Evolutionary conservation across 2,888 invertebrate species (phyloP), one percentile per base, ranked within the genome.

Genomic region (Philonicus albiceps): DNA sequence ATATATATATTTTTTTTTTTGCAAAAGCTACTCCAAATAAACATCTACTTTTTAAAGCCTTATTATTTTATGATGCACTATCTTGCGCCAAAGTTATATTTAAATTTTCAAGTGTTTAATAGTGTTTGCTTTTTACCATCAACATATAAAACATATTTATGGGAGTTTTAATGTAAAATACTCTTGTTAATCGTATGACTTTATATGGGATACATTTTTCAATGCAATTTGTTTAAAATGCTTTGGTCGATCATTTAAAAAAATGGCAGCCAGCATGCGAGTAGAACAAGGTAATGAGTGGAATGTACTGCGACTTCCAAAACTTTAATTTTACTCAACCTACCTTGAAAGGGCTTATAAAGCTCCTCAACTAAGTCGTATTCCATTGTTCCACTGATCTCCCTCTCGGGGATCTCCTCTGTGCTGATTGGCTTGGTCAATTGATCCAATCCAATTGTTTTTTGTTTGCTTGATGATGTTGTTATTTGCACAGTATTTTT

Each of bases 361-460:
- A 55, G n/a, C 30, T 76, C 86, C 64, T 86, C 86, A 86, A 86
- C 86, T 78, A 40, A 40, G 55, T 76, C 76, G 64, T 8, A 86
- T 86, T 53, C 86, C 86, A 86, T 86, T 49, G 22, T 76, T 64
- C 55, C 84, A 73, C n/a, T 43, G 73, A 22, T 37, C 13, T 72
- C 73, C 73, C 22, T 84, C 43, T 43, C 73, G 84, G 72, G 73
- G 34, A n/a, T 43, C 8, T 22, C 37, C 72, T 22, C 84, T 43
- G 72, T 19, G 73, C 27, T 55, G n/a, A 2, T 30, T 16, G 19
- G 34, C 40, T 84, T 55, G 74, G 27, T 74, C 43, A 73, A 73
- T 43, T 4, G 84, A 84, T 53, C 27, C 73, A 84, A 84, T 73
- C 84, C 84, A 84, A 31, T 83, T 40, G 73, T 84, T 22, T 1